Evolutionary conservation across 2,113 vertebrate genomes (phyloP), one percentile per base, ranked within the genome.

Genomic region (Zosterops lateralis): DNA sequence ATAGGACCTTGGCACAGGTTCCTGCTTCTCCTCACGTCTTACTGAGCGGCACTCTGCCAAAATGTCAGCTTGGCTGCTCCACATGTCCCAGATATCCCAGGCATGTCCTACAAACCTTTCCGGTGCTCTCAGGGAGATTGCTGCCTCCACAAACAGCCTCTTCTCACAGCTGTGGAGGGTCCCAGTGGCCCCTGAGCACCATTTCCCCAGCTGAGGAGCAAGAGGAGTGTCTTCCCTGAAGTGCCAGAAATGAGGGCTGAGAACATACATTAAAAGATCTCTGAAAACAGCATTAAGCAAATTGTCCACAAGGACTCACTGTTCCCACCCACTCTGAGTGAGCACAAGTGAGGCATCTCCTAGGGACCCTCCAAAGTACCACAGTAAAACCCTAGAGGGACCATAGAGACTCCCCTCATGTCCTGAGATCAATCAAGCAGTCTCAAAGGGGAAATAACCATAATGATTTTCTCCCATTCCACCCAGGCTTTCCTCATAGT

Each of bases 31-130:
- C 77, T 91, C 89, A 95, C 17, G 19, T 95, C 92, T 91, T 82
- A 91, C 62, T 56, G 32, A 87, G 57, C 0, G 17, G 81, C 61
- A 34, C 42, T 34, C 29, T 81, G 92, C 92, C 87, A 94, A 66
- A 81, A 82, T 82, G 54, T 84, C 77, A 91, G 47, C 71, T 83
- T 87, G 87, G 84, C 87, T 95, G 75, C 66, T 91, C 81, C 66
- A 84, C 58, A 62, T 78, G 89, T 91, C 86, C 64, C n/a, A 84
- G 76, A 67, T 77, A 88, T 93, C 53, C 65, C 42, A 87, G 67
- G 34, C 84, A 87, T 7, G 74, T 89, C 94, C 84, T 74, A 78
- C 76, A 93, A 92, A 94, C 54, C 81, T 79, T 96, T 94, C 95
- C 26, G 54, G 91, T 91, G 84, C 58, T 91, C 67, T 58, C 57